Evolutionary conservation across 2,797 vertebrate genomes (phyloP), one percentile per base, ranked within the genome.

Genomic region (Anguilla pacifica): DNA sequence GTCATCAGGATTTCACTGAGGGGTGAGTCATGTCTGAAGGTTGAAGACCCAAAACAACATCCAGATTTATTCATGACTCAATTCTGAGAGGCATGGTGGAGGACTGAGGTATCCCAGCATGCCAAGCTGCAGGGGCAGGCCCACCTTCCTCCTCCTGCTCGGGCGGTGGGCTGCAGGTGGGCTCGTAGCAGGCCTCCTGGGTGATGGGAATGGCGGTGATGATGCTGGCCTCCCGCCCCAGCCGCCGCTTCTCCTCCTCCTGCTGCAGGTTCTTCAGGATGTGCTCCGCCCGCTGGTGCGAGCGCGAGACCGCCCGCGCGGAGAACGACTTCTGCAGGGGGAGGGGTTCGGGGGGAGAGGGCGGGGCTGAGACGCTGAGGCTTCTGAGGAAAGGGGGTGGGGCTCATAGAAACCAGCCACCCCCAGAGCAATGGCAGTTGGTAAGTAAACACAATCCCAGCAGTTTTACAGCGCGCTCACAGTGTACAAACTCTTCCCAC

Each of bases 81-180:
- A 70, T 17, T 28, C n/a, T 70, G 67, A 28, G 67, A 9, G 1
- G 28, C 3, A 31, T 17, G 28, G 10, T 39, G 35, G 72, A n/a
- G 81, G 43, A 51, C 79, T 25, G 19, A 25, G 11, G 9, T 49
- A 22, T 82, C 79, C 79, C 79, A 57, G 83, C n/a, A 7, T 59
- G 87, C 35, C 43, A 46, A 6, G 43, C 11, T n/a, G 79, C 25
- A 79, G 17, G 46, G 43, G 35, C 15, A 22, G 70, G 49, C 93
- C 91, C 96, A 99, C 99, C 99, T 98, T 99, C 99, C 91, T 99
- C 99, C 91, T 99, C 99, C 87, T 98, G 98, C 93, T 99, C 99
- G 0, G 98, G 97, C 51, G 95, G 98, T 0, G 98, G 98, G 57
- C 98, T 98, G 90, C 98, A 99, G 2, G 97, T 98, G 83, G 99